phyloP scores from a whole-genome alignment of 37 sponge, comb jelly and placozoan species.

The Crambe crambe region DNA sequence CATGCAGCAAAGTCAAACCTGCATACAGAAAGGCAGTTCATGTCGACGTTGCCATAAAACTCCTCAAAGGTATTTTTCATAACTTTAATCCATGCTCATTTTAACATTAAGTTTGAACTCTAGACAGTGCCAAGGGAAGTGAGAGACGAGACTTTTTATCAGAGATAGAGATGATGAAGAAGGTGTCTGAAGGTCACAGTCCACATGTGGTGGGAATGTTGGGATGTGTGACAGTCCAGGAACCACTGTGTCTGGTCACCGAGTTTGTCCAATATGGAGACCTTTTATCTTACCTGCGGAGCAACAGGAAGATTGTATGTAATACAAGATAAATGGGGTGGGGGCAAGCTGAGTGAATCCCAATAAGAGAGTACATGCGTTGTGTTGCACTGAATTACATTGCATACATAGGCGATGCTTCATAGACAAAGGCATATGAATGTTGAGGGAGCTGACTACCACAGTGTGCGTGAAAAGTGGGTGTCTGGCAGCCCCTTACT shows the following conservation, averaged over 20 bases:
- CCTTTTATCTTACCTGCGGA: conserved; percentile 57
- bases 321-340: too few species aligned
- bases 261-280: conserved; percentile 75
- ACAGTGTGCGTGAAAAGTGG: too few species aligned
- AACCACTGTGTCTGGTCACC: conserved; percentile 72
- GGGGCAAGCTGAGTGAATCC: too few species aligned
- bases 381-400: too few species aligned
- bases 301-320: conserved; percentile 49
- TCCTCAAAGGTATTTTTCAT: conserved; percentile 69
- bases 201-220: conserved; percentile 67
- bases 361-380: too few species aligned
- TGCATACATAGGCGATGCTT: too few species aligned
- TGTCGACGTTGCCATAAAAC: conserved; percentile 58
- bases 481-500: too few species aligned
- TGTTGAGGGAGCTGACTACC: too few species aligned
- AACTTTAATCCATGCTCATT: too few species aligned
- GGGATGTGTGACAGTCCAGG: conserved; percentile 73
- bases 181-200: conserved; percentile 54
- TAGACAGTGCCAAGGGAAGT: conserved; percentile 47
- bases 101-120: not conserved
- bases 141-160: conserved; percentile 63
- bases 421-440: too few species aligned
- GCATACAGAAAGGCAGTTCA: conserved; percentile 14
- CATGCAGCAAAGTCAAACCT: conserved; percentile 5
- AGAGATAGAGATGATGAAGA: conserved; percentile 80